Base-by-base conservation (phyloP, 37 sponge, comb jelly and placozoan genomes). In the Geodia barretti region DNA sequence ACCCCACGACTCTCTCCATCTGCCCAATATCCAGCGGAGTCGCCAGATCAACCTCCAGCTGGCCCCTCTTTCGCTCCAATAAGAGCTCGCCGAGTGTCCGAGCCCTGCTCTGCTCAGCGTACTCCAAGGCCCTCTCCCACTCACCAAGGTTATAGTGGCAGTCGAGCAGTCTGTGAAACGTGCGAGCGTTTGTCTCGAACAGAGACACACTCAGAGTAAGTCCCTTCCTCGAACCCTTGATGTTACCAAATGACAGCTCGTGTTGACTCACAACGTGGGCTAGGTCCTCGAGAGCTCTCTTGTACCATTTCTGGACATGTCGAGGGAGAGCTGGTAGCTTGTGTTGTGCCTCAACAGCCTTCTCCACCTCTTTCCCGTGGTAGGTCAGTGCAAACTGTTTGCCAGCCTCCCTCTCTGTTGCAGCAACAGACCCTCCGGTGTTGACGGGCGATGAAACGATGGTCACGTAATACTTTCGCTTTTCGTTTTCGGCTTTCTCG, bases 71-170 rank as follows among this genome's bases (percentile, higher is more conserved):
- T 78, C 78, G 84, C 64, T 78, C 60, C 64, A 87, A 54, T 39
- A 92, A 43, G 2, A 92, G 84, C 64, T 92, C 93, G 2, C 93
- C 89, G 29, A 92, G 89, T 23, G 84, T 73, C 26, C 93, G 64
- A 0, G 89, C 78, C 2, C 93, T 62, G 75, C 80, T 85, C 59
- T 85, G 86, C 73, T 92, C 93, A 40, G 89, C 93, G 39, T 34
- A 88, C 59, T 67, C 81, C 63, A 92, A 36, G 19, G 89, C 89
- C 31, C 74, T 43, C 59, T 78, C 47, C 69, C 41, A 65, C 37
- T 85, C 64, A 0, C 77, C 82, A 21, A 90, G 73, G 37, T 76
- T 62, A 64, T 70, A 90, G 33, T 75, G 84, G 33, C 90, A 84
- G 63, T 82, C 81, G 47, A 88, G 86, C 2, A 88, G 69, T 19